Percentiles rank a stretch among this genome's conserved stretches.
These are phyloP conservation scores for Linyphia triangularis DNA, from an alignment of 2,888 invertebrate species.

Conservation along the genomic window DNA sequence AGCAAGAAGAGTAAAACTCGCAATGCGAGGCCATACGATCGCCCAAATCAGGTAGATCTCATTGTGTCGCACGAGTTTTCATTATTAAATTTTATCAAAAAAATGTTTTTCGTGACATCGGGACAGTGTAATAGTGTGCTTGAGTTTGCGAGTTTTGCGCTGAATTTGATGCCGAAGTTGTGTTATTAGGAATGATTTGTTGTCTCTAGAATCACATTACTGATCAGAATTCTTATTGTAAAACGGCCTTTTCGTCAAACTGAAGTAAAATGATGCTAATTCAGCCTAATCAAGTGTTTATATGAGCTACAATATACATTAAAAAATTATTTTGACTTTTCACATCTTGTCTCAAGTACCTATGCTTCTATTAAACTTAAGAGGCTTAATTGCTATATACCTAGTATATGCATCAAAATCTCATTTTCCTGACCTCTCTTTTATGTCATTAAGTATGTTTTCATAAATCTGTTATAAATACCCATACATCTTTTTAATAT, in stretches of 20 bases:
- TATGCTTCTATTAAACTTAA: not conserved
- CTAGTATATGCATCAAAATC: too few species aligned
- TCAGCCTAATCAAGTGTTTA: too few species aligned
- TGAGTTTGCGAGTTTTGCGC: not conserved
- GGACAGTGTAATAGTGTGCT: not conserved
- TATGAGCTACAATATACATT: not conserved
- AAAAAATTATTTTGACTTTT: not conserved
- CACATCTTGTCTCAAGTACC: not conserved
- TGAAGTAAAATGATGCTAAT: too few species aligned
- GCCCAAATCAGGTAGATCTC: conserved; percentile 63
- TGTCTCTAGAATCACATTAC: not conserved
- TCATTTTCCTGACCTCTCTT: too few species aligned
- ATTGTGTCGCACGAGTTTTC: conserved; percentile 25
- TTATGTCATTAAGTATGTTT: too few species aligned
- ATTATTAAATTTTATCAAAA: not conserved
- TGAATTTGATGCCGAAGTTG: not conserved
- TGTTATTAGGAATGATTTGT: not conserved
- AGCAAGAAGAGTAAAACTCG: conserved; percentile 54
- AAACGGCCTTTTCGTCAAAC: not conserved
- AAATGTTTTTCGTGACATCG: not conserved
- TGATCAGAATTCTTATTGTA: not conserved
- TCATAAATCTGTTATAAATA: too few species aligned
- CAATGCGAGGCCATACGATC: conserved; percentile 61
- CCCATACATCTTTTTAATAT: too few species aligned
- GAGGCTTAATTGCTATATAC: not conserved